These are phyloP conservation scores for Rhadinocentrus ornatus DNA, from an alignment of 2,797 vertebrate genomes.

Conservation along the genomic window DNA sequence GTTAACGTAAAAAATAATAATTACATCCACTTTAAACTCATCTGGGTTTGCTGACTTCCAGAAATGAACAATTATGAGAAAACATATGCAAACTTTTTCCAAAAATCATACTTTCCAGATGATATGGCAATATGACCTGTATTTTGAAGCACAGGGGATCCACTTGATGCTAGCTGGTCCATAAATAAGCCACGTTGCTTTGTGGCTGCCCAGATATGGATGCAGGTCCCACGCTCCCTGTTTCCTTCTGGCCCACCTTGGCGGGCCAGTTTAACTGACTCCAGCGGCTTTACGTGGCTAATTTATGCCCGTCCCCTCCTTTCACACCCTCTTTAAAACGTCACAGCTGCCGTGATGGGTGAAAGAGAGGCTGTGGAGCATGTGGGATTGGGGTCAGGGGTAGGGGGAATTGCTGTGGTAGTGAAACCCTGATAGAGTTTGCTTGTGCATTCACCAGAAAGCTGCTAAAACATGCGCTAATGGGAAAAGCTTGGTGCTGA, in stretches of 20 bases:
- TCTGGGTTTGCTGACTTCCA: constrained; percentile 24
- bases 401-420: constrained; percentile 17
- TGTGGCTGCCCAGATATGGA: constrained; percentile 41
- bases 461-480: constrained; percentile 70
- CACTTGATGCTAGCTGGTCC: constrained; percentile 46
- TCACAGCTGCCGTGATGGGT: constrained; percentile 50
- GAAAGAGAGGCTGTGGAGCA: constrained; percentile 33
- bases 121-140: constrained; percentile 50
- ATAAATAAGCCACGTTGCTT: constrained; percentile 70
- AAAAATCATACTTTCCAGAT: constrained; percentile 53
- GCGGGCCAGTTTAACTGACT: constrained; percentile 43
- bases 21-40: constrained; percentile 1
- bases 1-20: background rate
- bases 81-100: constrained; percentile 21
- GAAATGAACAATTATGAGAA: constrained; percentile 30
- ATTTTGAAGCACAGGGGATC: constrained; percentile 52
- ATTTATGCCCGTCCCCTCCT: constrained; percentile 70
- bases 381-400: constrained; percentile 6
- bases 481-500: constrained; percentile 53
- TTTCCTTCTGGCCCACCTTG: constrained; percentile 58
- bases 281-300: constrained; percentile 53
- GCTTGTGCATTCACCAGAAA: constrained; percentile 53
- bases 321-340: constrained; percentile 68
- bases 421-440: constrained; percentile 49
- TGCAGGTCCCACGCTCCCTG: constrained; percentile 57